These are phyloP conservation scores for Eucera pruinosa DNA, from an alignment of 2,888 invertebrate genomes.

Conservation along the genomic window DNA sequence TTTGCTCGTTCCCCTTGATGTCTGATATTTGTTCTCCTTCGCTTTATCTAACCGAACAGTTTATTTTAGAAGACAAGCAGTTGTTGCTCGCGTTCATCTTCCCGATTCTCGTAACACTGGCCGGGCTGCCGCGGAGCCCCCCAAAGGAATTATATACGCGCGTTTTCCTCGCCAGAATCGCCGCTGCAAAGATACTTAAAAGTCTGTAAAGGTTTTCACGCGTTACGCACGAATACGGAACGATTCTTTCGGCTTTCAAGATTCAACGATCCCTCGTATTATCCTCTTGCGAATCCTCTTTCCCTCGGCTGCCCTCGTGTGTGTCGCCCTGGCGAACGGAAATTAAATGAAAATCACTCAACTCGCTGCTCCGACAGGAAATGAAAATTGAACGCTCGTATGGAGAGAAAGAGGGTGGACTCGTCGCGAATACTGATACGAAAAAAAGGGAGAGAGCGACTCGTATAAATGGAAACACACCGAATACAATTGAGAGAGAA, in stretches of 20 bases:
- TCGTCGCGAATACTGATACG: background rate
- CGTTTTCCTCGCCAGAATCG: no score
- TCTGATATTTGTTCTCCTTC: constrained; percentile 25
- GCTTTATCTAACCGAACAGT: constrained; percentile 12
- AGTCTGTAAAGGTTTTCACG: no score
- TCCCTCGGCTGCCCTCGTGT: constrained; percentile 19
- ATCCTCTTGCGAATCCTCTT: background rate
- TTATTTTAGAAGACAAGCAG: constrained; percentile 10
- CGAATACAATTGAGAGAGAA: no score
- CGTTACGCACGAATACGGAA: background rate
- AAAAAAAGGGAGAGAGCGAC: background rate
- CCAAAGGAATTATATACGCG: no score
- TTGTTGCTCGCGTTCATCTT: background rate
- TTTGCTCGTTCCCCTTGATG: background rate
- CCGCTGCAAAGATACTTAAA: no score
- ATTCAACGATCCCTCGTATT: background rate
- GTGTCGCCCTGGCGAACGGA: constrained; percentile 65
- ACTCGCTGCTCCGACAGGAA: constrained; percentile 65
- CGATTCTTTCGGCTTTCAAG: constrained; percentile 4
- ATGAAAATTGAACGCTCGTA: constrained; percentile 70
- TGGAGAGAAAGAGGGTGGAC: constrained; percentile 2
- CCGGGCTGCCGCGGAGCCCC: no score
- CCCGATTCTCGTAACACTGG: no score
- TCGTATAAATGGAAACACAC: background rate
- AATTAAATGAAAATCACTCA: constrained; percentile 73